These are phyloP conservation scores for Diarsia rubi DNA, from an alignment of 2,888 invertebrate species.

Conservation along the genomic window DNA sequence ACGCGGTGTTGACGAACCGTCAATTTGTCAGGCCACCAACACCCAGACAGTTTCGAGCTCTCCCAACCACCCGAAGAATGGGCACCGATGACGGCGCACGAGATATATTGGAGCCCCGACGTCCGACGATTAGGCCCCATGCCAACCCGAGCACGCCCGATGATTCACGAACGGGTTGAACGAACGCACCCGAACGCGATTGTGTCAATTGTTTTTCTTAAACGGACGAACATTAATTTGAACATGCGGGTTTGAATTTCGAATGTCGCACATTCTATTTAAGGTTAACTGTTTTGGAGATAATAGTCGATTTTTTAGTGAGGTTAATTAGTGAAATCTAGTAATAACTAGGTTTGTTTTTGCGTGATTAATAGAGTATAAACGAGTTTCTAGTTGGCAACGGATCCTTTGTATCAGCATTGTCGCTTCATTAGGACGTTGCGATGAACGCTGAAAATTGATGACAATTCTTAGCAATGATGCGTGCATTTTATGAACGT, in stretches of 20 bases:
- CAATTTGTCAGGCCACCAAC: constrained; percentile 88
- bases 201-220: constrained; percentile 88
- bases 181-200: constrained; percentile 77
- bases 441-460: constrained; percentile 59
- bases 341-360: constrained; percentile 56
- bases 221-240: constrained; percentile 83
- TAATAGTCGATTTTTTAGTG: constrained; percentile 62
- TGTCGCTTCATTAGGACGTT: constrained; percentile 42
- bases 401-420: constrained; percentile 33
- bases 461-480: constrained; percentile 60
- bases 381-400: constrained; percentile 53
- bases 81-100: constrained; percentile 86
- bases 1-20: constrained; percentile 78
- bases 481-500: constrained; percentile 47
- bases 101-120: constrained; percentile 87
- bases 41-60: constrained; percentile 86
- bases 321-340: constrained; percentile 57
- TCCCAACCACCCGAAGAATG: constrained; percentile 87
- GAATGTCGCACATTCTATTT: constrained; percentile 74
- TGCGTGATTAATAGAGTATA: constrained; percentile 53
- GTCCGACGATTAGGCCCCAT: constrained; percentile 87
- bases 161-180: constrained; percentile 88
- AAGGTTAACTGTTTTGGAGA: constrained; percentile 65
- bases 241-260: constrained; percentile 86
- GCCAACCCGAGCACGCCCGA: constrained; percentile 84